These are phyloP conservation scores for Psammodynastes pulverulentus DNA, from an alignment of 2,113 vertebrate genomes.

Conservation along the genomic window DNA sequence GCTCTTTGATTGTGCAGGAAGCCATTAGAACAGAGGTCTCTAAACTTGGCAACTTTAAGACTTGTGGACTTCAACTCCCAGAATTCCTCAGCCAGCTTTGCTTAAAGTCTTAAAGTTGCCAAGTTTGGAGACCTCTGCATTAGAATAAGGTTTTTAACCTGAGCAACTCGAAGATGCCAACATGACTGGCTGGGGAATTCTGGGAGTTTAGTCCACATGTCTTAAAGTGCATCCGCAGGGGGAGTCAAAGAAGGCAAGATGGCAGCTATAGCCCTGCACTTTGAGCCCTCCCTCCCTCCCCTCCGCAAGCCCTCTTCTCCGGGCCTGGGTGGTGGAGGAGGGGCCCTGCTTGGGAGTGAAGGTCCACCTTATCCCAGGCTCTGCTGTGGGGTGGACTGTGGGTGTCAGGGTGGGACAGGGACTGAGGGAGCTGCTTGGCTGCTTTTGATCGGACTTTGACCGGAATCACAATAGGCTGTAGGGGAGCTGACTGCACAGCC, in stretches of 20 bases:
- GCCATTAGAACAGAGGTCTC: background rate
- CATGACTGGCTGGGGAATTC: too few relatives aligned
- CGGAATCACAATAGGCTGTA: too few relatives aligned
- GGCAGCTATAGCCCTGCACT: background rate
- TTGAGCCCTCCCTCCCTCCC: background rate
- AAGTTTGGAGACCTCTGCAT: too few relatives aligned
- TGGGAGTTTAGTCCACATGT: too few relatives aligned
- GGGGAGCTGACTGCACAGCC: too few relatives aligned
- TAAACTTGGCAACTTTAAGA: too few relatives aligned
- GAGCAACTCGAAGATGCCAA: background rate
- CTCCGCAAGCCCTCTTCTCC: background rate
- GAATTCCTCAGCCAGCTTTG: too few relatives aligned
- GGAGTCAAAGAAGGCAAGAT: background rate
- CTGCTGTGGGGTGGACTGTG: background rate
- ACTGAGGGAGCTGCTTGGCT: too few relatives aligned
- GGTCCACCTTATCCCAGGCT: background rate
- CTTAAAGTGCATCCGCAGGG: background rate
- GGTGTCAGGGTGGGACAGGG: too few relatives aligned
- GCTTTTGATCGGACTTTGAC: background rate
- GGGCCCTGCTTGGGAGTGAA: background rate
- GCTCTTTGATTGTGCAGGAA: background rate
- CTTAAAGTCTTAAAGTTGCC: too few relatives aligned
- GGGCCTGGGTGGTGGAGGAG: background rate
- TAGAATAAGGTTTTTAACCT: too few relatives aligned
- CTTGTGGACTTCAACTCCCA: too few relatives aligned